Evolutionary conservation across 2,113 vertebrate genomes (phyloP), one percentile per base, ranked within the genome.

Genomic region (Chelonoidis abingdonii): DNA sequence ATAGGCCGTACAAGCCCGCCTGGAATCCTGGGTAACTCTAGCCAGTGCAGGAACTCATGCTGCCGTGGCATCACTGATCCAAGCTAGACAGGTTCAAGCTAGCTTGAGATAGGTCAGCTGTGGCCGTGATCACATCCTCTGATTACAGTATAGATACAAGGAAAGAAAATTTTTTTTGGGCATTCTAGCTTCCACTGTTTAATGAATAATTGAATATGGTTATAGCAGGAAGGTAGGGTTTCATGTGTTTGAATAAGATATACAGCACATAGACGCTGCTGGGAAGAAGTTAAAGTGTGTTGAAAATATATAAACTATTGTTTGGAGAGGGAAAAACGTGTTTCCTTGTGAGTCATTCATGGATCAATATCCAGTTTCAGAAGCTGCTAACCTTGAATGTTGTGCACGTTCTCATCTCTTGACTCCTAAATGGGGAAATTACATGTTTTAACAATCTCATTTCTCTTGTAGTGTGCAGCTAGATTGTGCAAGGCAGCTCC

Each of bases 261-360:
- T 2, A 7, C 76, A 94, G 69, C 35, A n/a, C 52, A 35, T 76
- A 75, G 59, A 91, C 35, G 83, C 84, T 96, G 97, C 92, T 96
- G 89, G 59, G 86, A 94, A 89, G 79, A 92, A 95, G 84, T 89
- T 95, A 97, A 97, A 96, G 95, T 90, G 84, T 2, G 16, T 80
- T 92, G 82, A 96, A 96, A 89, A 89, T 94, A 93, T 93, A 94
- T 96, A 93, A 92, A 65, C 95, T 89, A 92, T 92, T 96, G 94
- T 96, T 97, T 83, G 7, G 44, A 53, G 80, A 83, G 4, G 87
- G 5, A 84, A 93, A 97, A 92, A 84, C 84, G 3, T 76, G 89
- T 95, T 97, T 97, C 97, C 89, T 94, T 92, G 21, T 95, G 89
- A 96, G 93, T 95, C 95, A 95, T 17, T 38, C 62, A 80, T 57